Base-by-base conservation (phyloP, 2,113 vertebrate genomes). In the Gallinago undulata region DNA sequence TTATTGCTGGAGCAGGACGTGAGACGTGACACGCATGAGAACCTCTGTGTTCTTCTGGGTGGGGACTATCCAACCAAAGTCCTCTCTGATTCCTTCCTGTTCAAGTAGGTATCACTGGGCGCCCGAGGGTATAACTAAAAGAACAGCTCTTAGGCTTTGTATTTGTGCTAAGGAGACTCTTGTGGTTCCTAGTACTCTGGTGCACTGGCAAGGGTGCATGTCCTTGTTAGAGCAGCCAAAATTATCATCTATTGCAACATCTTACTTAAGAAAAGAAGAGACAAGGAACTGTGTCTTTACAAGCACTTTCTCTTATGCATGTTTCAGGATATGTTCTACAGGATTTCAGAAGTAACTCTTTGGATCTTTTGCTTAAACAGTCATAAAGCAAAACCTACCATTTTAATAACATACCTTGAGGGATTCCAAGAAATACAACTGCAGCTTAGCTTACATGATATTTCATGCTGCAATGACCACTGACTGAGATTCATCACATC, bases 361-460 rank as follows among this genome's bases (percentile, higher is more conserved):
- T 48, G 24, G 33, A 50, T 77, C 53, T 64, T 83, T 47, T 63
- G 24, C 66, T 92, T 56, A 37, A 41, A 57, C 5, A 59, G 41
- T 39, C 35, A 75, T 7, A 90, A 77, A 64, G 31, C 35, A 78
- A 74, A 37, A 67, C 23, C 15, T 50, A 39, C 17, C 16, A 85
- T 37, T 35, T 64, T 12, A 53, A 10, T 62, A 94, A 70, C 97
- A 87, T 83, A 99, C 99, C 99, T 99, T 94, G 99, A 99, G 74
- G 99, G 99, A 94, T 99, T 99, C 99, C 99, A 99, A 39, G 99
- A 99, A 97, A 99, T 99, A 93, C 99, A 99, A 93, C 99, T 99
- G 95, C 99, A 99, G 98, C 99, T 99, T 84, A 99, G 98, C 72
- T 99, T 99, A 97, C 99, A 99, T 0, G 99, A 99, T 94, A 99